Percentiles rank a stretch among this genome's conserved stretches.
Conservation (phyloP, 2,113 vertebrate genomes). For the Xiphias gladius region DNA sequence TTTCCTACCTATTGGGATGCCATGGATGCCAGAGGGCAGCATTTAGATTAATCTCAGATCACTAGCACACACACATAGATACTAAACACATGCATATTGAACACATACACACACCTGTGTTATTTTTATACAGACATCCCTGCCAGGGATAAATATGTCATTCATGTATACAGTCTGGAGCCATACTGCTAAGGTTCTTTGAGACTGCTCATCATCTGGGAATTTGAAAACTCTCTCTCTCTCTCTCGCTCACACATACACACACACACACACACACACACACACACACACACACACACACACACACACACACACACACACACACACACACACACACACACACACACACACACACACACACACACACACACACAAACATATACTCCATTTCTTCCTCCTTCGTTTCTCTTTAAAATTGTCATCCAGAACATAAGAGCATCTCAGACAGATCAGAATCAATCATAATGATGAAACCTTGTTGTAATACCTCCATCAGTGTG, state of each 20-base stretch:
- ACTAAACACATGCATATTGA: slow-evolving; percentile 14
- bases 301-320: slow-evolving; percentile 8
- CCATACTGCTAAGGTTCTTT: slow-evolving; percentile 40
- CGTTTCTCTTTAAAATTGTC: slow-evolving; percentile 45
- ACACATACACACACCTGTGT: slow-evolving; percentile 17
- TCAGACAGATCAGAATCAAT: slow-evolving; percentile 55
- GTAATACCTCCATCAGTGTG: slow-evolving; percentile 60
- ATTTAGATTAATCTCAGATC: slow-evolving; percentile 60
- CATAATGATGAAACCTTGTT: slow-evolving; percentile 73
- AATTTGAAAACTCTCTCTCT: slow-evolving; percentile 22
- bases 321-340: slow-evolving; percentile 1
- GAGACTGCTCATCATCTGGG: slow-evolving; percentile 50
- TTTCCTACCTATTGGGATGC: slow-evolving; percentile 58
- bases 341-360: slow-evolving; percentile 1
- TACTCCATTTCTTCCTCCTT: slow-evolving; percentile 5
- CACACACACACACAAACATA: neutral
- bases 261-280: slow-evolving; percentile 9
- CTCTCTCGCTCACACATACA: neutral
- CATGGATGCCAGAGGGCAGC: slow-evolving; percentile 64
- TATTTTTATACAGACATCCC: slow-evolving; percentile 40
- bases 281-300: neutral
- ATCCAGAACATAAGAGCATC: slow-evolving; percentile 26
- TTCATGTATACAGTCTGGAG: slow-evolving; percentile 51
- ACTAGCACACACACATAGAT: neutral
- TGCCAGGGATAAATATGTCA: slow-evolving; percentile 49